These are phyloP conservation scores for Wiebesia pumilae DNA, from an alignment of 1,140 invertebrate species.

Conservation along the genomic window DNA sequence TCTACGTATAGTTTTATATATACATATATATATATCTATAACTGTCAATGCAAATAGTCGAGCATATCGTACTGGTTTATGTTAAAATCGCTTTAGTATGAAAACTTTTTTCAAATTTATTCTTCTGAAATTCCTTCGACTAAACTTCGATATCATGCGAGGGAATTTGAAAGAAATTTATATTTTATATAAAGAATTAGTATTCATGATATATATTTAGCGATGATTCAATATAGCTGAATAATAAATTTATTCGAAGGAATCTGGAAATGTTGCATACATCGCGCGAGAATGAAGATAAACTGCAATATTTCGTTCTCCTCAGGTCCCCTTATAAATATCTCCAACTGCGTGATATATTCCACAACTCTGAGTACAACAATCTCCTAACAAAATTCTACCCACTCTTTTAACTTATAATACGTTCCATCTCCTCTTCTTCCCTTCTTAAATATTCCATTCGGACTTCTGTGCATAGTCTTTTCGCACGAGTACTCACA, in stretches of 20 bases:
- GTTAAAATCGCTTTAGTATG: neutral
- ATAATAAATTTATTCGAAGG: neutral
- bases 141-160: neutral
- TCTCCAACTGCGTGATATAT: neutral
- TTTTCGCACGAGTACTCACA: neutral
- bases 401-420: neutral
- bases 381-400: neutral
- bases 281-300: neutral
- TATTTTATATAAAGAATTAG: neutral
- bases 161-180: neutral
- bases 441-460: slow-evolving; percentile 11
- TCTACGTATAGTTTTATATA: too few species aligned
- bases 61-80: neutral
- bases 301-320: neutral
- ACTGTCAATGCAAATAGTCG: neutral
- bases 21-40: neutral
- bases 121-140: neutral
- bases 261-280: neutral
- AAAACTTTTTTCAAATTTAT: neutral
- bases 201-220: neutral
- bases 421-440: neutral
- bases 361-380: neutral
- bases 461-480: slow-evolving; percentile 23
- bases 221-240: neutral
- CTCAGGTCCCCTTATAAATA: neutral